Percentiles rank a stretch among this genome's conserved stretches.
Conservation (phyloP, 2,113 vertebrate species). For the Notechis scutatus region DNA sequence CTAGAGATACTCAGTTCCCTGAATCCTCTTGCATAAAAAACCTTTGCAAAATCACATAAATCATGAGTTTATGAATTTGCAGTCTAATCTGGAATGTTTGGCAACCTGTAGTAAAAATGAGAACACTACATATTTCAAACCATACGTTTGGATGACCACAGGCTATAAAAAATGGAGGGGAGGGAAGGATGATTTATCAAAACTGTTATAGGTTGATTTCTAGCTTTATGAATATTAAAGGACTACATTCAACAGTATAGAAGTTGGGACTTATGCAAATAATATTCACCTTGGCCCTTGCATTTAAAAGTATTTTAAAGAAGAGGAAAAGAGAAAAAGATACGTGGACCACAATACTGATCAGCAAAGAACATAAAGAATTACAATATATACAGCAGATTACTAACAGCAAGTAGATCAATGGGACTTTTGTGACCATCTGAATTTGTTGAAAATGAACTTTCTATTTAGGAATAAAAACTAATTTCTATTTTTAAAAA, state of each 20-base stretch:
- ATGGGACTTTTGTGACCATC: constrained; percentile 14
- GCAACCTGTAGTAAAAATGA: constrained; percentile 27
- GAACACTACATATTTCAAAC: constrained; percentile 33
- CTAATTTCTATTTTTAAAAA: constrained; percentile 31
- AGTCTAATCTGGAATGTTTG: constrained; percentile 5
- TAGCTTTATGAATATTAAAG: constrained; percentile 56
- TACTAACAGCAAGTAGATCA: constrained; percentile 28
- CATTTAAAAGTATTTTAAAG: constrained; percentile 38
- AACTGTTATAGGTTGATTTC: constrained; percentile 39
- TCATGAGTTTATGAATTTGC: constrained; percentile 34
- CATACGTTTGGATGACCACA: constrained; percentile 30
- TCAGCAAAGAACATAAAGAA: constrained; percentile 49
- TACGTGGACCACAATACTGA: constrained; percentile 48
- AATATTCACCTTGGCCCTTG: constrained; percentile 51
- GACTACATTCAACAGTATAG: constrained; percentile 56
- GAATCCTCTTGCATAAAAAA: neutral
- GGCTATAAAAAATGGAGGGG: neutral
- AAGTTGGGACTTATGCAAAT: constrained; percentile 47
- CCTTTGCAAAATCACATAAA: constrained; percentile 10
- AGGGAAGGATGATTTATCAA: constrained; percentile 32
- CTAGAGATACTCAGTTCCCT: constrained; percentile 21
- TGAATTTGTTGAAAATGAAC: constrained; percentile 41
- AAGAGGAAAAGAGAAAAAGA: constrained; percentile 55
- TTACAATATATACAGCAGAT: constrained; percentile 54
- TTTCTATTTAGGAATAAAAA: constrained; percentile 13